These are phyloP conservation scores for Tribolium madens DNA, from an alignment of 1,140 invertebrate species.

Conservation along the genomic window DNA sequence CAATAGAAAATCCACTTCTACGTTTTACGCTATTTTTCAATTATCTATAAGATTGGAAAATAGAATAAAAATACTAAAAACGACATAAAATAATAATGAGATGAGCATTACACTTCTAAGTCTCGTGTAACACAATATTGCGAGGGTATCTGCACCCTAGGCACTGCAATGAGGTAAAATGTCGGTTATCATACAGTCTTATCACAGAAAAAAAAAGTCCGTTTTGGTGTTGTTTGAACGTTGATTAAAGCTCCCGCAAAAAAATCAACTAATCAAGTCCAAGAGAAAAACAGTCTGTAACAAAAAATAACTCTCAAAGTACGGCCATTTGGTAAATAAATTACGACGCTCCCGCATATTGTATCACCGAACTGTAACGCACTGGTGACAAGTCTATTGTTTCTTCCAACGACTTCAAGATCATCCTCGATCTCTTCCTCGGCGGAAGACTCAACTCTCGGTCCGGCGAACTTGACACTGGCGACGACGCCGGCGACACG, in stretches of 20 bases:
- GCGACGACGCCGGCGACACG: slow-evolving; percentile 72
- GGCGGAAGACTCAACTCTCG: slow-evolving; percentile 79
- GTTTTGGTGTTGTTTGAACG: slow-evolving; percentile 47
- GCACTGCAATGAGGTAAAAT: slow-evolving; percentile 64
- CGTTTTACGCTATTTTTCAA: slow-evolving; percentile 46
- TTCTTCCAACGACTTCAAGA: slow-evolving; percentile 76
- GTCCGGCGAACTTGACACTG: slow-evolving; percentile 66
- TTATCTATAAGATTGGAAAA: slow-evolving; percentile 46
- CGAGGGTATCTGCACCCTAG: slow-evolving; percentile 58
- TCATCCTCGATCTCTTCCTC: slow-evolving; percentile 82
- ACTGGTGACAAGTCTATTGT: slow-evolving; percentile 65
- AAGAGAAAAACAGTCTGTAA: slow-evolving; percentile 35
- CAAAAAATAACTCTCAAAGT: slow-evolving; percentile 38
- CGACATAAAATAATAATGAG: slow-evolving; percentile 39
- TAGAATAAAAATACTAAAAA: slow-evolving; percentile 53
- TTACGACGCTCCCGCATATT: slow-evolving; percentile 81
- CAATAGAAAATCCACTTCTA: slow-evolving; percentile 43
- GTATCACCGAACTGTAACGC: slow-evolving; percentile 83
- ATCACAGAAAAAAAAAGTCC: slow-evolving; percentile 64
- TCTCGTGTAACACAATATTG: slow-evolving; percentile 53
- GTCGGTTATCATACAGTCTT: slow-evolving; percentile 60
- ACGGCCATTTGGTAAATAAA: slow-evolving; percentile 15
- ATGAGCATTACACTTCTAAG: slow-evolving; percentile 26
- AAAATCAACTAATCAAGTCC: slow-evolving; percentile 31
- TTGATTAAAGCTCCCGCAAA: slow-evolving; percentile 43